A percentile compares a stretch with the other conserved stretches of the same genome.
phyloP scores from a whole-genome alignment of 2,113 vertebrate species.

The Callopanchax toddi region DNA sequence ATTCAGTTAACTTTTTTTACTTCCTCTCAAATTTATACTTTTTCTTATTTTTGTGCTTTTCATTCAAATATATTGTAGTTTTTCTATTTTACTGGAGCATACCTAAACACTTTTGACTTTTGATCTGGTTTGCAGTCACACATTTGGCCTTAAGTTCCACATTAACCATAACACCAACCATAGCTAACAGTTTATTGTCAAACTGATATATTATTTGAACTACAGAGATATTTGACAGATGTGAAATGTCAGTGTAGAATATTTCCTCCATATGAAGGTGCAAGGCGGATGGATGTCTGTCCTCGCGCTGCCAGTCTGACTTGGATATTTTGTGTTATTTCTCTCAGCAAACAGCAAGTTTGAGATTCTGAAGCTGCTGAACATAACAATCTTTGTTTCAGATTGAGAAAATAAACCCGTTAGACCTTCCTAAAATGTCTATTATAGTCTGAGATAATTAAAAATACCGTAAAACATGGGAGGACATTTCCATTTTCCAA shows the following conservation, averaged over 20 bases:
- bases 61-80: no score
- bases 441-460: background rate
- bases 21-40: no score
- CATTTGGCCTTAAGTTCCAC: background rate
- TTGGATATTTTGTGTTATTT: constrained; percentile 66
- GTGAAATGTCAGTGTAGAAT: constrained; percentile 5
- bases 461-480: background rate
- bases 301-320: constrained; percentile 41
- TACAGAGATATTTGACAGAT: background rate
- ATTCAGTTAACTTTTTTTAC: no score
- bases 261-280: background rate
- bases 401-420: background rate
- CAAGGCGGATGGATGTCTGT: constrained; percentile 40
- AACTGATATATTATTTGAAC: background rate
- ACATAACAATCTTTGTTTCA: constrained; percentile 17
- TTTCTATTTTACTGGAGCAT: no score
- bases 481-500: constrained; percentile 29
- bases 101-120: no score
- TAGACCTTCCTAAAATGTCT: background rate
- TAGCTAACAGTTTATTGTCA: background rate
- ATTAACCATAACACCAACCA: background rate
- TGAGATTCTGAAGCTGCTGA: constrained; percentile 12
- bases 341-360: constrained; percentile 75
- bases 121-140: no score
- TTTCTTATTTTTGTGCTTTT: no score